Conservation (phyloP, 37 sponge, comb jelly and placozoan genomes). For the Cladorhizidae sp. region DNA sequence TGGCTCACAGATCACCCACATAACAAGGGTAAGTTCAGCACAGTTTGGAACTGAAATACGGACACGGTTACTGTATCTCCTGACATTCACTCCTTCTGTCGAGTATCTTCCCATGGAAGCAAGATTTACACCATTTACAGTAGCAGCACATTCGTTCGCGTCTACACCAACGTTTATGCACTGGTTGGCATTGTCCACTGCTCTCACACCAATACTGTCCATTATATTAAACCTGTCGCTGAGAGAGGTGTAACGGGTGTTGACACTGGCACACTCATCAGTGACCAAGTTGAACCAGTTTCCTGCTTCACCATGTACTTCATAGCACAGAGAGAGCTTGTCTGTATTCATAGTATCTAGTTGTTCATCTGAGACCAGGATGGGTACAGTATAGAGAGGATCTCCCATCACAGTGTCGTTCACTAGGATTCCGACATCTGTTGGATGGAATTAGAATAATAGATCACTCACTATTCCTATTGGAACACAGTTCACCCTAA, state of each 20-base stretch:
- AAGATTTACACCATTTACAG: constrained; percentile 5
- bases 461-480: neutral
- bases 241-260: constrained; percentile 22
- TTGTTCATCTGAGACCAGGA: constrained; percentile 7
- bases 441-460: neutral
- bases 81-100: constrained; percentile 3
- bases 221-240: constrained; percentile 49
- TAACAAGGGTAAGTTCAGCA: constrained; percentile 51
- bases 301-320: constrained; percentile 35
- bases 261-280: constrained; percentile 49
- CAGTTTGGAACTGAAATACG: constrained; percentile 81
- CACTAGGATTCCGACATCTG: constrained; percentile 5
- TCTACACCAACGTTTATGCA: constrained; percentile 46
- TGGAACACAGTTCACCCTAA: neutral
- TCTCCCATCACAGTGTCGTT: constrained; percentile 64
- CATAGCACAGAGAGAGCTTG: constrained; percentile 46
- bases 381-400: constrained; percentile 55
- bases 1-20: constrained; percentile 74
- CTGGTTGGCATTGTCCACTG: constrained; percentile 34
- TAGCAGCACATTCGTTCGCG: constrained; percentile 29
- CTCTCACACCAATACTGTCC: constrained; percentile 36
- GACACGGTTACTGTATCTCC: constrained; percentile 34
- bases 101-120: neutral
- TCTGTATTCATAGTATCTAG: neutral
- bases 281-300: constrained; percentile 46